Base-by-base conservation (phyloP, 2,888 invertebrate genomes). In the Andricus quercusramuli region DNA sequence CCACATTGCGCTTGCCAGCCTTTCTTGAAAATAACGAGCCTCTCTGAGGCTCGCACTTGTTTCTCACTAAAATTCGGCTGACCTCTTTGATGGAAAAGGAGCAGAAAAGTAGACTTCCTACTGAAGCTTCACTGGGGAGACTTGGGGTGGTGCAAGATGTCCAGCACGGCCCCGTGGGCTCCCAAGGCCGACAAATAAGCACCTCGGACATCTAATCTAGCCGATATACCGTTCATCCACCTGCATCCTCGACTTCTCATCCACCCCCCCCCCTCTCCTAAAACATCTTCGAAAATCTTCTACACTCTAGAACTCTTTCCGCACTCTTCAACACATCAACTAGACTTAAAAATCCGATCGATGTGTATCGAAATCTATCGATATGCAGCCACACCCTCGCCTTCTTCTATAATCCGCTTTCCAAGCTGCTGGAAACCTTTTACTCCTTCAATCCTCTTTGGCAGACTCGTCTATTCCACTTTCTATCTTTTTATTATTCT, bases 1-100 rank as follows among this genome's bases (percentile, higher is more conserved):
- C 96, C 96, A 96, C 96, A 96, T 96, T 93, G 95, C 91, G 89
- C 91, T 92, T 90, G 91, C 91, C 91, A 92, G 90, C 88, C 90
- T 91, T 89, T 88, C 85, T 84, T 86, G 82, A 80, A 86, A 85
- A 76, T 51, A 62, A 85, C 83, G 91, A 90, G 89, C 90, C 91
- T 90, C 88, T 83, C 78, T 78, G 81, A 88, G 90, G 90, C 91
- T 86, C 90, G 89, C 87, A 83, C 87, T 84, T 85, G 81, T 83
- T 83, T 82, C 82, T 79, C 83, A 81, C 87, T 78, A 83, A 80
- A 83, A 86, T 84, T 80, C 70, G 80, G 80, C 80, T 78, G 65
- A 82, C 80, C 81, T 80, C 83, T 83, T 85, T 84, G 80, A 82
- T 81, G 25, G 79, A 81, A 80, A 84, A 78, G 84, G 84, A 85